Evolutionary conservation across 2,888 invertebrate species (phyloP), one percentile per base, ranked within the genome.

Genomic region (Amiota mariae): DNA sequence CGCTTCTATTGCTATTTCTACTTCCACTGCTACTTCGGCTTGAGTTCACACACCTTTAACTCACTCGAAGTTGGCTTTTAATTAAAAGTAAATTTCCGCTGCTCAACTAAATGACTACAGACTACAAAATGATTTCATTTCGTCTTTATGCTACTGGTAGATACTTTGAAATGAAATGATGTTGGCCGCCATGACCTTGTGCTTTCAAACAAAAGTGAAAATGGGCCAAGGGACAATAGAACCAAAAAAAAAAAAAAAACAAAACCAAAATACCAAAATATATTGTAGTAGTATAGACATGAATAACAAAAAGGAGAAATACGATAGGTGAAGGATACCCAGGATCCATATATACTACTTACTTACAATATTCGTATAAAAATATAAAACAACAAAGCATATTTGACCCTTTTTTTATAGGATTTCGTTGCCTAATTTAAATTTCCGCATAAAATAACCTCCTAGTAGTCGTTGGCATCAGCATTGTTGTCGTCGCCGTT

Each of bases 391-490:
- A 15, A 74, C 74, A 72, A 71, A 61, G 72, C 80, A 75, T 78
- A 79, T 81, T 82, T 80, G 80, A 81, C 84, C 83, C 82, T 84
- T 84, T 83, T 75, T 72, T 75, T 75, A n/a, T 54, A 11, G 63
- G 11, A 0, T 63, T 36, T 12, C 13, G 24, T 78, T 77, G 67
- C 72, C 66, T 74, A 76, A 78, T 78, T 73, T 76, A 78, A 78
- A 78, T 75, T 73, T 73, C 73, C 76, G 71, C 74, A 76, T 15
- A 59, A 61, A 61, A n/a, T 82, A 36, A 82, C 82, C 77, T 75
- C 78, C 73, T 77, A 79, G 36, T 36, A 2, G 8, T 36, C 6
- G 36, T 36, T n/a, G n/a, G n/a, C n/a, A n/a, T n/a, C n/a, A n/a
- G 6, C 6, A 24, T 24, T 24, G 24, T 36, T 3, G 24, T 24